These are phyloP conservation scores for Callaeas wilsoni DNA, from an alignment of 2,113 vertebrate species.

Conservation along the genomic window DNA sequence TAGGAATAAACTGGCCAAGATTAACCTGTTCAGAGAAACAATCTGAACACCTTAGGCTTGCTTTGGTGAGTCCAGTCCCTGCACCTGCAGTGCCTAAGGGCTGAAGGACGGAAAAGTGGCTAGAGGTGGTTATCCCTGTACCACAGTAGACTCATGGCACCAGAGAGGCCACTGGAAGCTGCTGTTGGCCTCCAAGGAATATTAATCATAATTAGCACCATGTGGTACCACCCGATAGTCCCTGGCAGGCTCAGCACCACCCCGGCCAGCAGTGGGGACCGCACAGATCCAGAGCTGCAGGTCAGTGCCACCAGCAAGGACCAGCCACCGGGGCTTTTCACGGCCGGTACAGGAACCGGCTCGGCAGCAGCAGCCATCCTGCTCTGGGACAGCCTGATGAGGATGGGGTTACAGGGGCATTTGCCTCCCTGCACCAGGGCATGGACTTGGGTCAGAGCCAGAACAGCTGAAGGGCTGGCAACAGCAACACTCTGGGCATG, in stretches of 20 bases:
- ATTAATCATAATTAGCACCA: not conserved
- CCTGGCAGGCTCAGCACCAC: not conserved
- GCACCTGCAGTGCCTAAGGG: not conserved
- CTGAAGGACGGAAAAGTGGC: not conserved
- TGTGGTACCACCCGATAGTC: fast-evolving
- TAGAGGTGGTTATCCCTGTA: not conserved
- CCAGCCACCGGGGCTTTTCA: fast-evolving
- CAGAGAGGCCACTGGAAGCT: not conserved
- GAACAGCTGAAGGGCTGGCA: not conserved
- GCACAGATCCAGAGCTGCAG: not conserved
- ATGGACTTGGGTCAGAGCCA: not conserved
- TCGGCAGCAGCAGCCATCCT: not conserved
- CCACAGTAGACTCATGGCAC: not conserved
- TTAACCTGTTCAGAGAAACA: not conserved
- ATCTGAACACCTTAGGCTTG: fast-evolving
- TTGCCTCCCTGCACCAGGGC: not conserved
- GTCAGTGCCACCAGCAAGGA: not conserved
- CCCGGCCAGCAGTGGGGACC: fast-evolving
- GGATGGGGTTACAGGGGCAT: not conserved
- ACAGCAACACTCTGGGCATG: not conserved
- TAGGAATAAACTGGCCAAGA: not conserved
- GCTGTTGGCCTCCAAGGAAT: not conserved
- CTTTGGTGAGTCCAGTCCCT: not conserved
- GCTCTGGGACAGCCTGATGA: not conserved
- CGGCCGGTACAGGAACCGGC: not conserved